Evolutionary conservation across 2,113 vertebrate species (phyloP), one percentile per base, ranked within the genome.

Genomic region (Tapirus terrestris): DNA sequence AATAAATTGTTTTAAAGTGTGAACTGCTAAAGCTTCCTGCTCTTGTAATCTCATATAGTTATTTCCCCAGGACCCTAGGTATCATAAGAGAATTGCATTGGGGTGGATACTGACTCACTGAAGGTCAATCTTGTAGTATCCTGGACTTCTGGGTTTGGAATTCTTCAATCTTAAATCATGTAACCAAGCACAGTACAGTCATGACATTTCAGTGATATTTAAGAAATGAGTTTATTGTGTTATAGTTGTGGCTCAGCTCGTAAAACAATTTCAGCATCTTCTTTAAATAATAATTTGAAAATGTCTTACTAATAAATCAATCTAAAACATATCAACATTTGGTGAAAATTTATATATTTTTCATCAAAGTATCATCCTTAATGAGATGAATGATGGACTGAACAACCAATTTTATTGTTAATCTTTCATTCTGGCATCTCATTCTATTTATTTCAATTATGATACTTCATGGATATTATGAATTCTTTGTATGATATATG

Each of bases 381-480:
- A 94, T 97, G 56, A 96, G 12, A 95, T 97, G 88, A 95, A 67
- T 89, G 93, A 96, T 97, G 80, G 29, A 65, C 83, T 83, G 36
- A 92, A 92, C 61, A 95, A 75, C 17, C 27, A 84, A 60, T 84
- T 92, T 61, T 58, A 76, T 91, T 92, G 20, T 90, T 90, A 96
- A 97, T 97, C 31, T 63, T 97, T 97, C 90, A 92, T 89, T 77
- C 72, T 94, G 81, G 14, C 68, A 92, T 48, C 23, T 12, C 14
- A n/a, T 87, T 94, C 23, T 87, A 90, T 98, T 97, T 97, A 96
- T 97, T 96, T 95, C 53, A 95, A 90, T 97, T 96, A 96, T 53
- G 23, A 82, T 70, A 72, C 23, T 94, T 96, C 56, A 60, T 67
- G 29, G 5, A 14, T 94, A 73, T 75, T 89, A 79, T 92, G 58